Evolutionary conservation across 2,113 vertebrate species (phyloP).

Genomic region (Piliocolobus tephrosceles): DNA sequence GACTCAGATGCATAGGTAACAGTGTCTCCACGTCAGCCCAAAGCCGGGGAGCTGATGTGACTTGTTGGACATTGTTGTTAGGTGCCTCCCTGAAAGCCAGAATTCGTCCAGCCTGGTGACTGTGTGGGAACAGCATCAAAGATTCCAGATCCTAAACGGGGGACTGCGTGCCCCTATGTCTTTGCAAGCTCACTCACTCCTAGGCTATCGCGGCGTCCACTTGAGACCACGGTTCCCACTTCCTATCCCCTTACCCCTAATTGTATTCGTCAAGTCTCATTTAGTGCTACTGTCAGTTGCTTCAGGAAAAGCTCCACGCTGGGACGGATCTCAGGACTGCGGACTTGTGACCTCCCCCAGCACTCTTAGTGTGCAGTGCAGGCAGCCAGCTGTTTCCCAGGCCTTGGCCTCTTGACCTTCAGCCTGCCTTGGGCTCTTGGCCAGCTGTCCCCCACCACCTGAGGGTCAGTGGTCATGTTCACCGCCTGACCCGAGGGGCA

Average conservation of each 20-base stretch:
- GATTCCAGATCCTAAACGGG: not conserved
- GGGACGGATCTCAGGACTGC: not conserved
- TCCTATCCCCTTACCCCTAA: rapidly evolving
- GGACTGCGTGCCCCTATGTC: not conserved
- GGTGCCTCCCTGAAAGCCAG: not conserved
- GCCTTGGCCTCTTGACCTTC: not conserved
- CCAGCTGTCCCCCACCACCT: rapidly evolving
- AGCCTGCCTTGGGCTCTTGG: not conserved
- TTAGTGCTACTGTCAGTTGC: rapidly evolving
- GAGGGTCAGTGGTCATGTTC: rapidly evolving
- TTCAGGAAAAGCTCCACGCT: rapidly evolving
- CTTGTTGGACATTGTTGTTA: rapidly evolving
- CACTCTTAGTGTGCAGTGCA: not conserved
- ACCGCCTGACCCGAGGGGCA: too few relatives aligned
- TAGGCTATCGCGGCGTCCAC: not conserved
- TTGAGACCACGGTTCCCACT: rapidly evolving
- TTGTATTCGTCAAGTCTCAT: not conserved
- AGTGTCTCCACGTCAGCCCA: rapidly evolving
- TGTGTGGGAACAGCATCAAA: rapidly evolving
- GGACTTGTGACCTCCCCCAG: rapidly evolving
- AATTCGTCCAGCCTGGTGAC: rapidly evolving
- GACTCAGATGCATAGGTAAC: rapidly evolving
- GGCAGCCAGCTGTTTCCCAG: not conserved
- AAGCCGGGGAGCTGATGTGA: rapidly evolving
- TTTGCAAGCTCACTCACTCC: too few relatives aligned